Evolutionary conservation across 2,113 vertebrate species (phyloP).

Genomic region (Crotalus tigris): DNA sequence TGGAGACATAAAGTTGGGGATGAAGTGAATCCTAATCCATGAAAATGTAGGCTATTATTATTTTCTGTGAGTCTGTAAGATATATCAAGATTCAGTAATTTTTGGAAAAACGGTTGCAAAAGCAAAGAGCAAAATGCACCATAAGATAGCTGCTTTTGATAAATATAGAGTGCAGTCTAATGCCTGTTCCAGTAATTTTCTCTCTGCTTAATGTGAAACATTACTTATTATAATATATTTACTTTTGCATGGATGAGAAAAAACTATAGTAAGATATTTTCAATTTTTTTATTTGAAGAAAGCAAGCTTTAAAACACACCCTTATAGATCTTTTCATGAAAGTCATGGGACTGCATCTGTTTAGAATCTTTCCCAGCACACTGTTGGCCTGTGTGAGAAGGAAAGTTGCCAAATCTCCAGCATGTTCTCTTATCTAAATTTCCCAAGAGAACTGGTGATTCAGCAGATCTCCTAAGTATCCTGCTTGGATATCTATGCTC

Average conservation of each 20-base stretch:
- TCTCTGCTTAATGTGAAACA: neutral
- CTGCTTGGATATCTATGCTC: neutral
- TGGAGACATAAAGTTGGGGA: neutral
- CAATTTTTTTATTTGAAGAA: neutral
- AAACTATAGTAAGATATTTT: neutral
- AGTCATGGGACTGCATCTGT: neutral
- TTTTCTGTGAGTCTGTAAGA: neutral
- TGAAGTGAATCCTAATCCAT: neutral
- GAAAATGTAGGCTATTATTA: neutral
- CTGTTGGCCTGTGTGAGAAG: neutral
- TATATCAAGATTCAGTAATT: neutral
- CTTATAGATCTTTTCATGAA: neutral
- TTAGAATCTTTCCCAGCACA: neutral
- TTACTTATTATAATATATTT: neutral
- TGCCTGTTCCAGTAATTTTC: neutral
- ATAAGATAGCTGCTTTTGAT: neutral
- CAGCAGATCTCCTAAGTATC: neutral
- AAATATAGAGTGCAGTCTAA: neutral
- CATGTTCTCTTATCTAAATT: slow-evolving; percentile 1
- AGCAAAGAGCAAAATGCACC: neutral
- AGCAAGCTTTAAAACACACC: slow-evolving; percentile 5
- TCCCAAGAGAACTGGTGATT: slow-evolving; percentile 10
- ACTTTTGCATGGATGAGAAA: neutral
- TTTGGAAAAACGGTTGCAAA: neutral
- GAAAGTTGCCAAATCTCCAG: neutral